Conservation (phyloP, 1,140 invertebrate genomes). For the Zaprionus taronus region DNA sequence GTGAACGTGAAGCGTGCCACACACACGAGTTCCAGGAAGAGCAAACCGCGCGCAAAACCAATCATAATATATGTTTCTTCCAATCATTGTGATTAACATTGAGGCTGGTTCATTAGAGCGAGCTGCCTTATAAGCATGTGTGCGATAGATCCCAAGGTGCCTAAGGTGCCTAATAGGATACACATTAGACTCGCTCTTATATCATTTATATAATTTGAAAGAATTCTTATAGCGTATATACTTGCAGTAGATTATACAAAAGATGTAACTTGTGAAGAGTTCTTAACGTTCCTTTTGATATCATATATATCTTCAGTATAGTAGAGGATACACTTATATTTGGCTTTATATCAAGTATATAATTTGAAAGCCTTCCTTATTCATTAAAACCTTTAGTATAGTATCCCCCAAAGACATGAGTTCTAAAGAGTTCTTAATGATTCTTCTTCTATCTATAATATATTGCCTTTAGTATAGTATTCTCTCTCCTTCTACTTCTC, state of each 20-base stretch:
- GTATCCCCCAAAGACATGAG: too few species aligned
- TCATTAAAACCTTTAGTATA: too few species aligned
- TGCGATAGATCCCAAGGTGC: not conserved
- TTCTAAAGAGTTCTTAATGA: too few species aligned
- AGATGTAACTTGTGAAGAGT: too few species aligned
- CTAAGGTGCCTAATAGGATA: not conserved
- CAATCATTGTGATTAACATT: conserved; percentile 6
- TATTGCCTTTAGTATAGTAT: too few species aligned
- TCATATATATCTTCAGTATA: too few species aligned
- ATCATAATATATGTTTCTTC: conserved; percentile 56
- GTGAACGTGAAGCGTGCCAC: conserved; percentile 51
- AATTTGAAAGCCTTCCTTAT: too few species aligned
- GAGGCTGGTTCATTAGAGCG: conserved; percentile 29
- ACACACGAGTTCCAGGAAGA: conserved; percentile 63
- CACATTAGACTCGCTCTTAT: not conserved
- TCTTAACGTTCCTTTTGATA: too few species aligned
- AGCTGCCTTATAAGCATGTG: conserved; percentile 21
- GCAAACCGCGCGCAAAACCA: conserved; percentile 37
- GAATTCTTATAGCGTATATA: not conserved
- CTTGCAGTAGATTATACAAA: not conserved
- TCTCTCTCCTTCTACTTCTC: too few species aligned
- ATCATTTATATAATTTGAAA: not conserved
- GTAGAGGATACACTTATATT: too few species aligned
- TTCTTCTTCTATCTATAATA: too few species aligned
- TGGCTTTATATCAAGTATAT: too few species aligned